Base-by-base conservation (phyloP, 2,888 invertebrate genomes). In the Rhorus exstirpatorius region DNA sequence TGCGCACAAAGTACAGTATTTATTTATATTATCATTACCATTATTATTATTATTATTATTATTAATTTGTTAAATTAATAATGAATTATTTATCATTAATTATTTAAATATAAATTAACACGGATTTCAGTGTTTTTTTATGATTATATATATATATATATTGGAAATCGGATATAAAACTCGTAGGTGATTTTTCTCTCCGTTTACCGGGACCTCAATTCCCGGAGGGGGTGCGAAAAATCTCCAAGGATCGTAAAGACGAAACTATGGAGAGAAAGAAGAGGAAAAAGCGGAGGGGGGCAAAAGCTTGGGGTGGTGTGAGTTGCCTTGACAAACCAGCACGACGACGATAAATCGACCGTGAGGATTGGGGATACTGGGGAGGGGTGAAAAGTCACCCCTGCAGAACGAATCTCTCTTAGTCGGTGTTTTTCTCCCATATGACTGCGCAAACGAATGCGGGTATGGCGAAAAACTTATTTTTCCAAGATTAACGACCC, bases 151-250 rank as follows among this genome's bases (percentile, higher is more conserved):
- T 10, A 10, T 60, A 6, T 60, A 3, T 35, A 26, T 17, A 38
- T 19, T 0, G 44, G 10, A 17, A 0, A 38, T 60, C 19, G 21
- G 12, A 38, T 14, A 1, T 24, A 4, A 55, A 55, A 55, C 31
- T 58, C 17, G 26, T 19, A n/a, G 41, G 51, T 21, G 35, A 67
- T 72, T 72, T 38, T 60, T 68, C 74, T 24, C 17, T n/a, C 53
- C 58, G 75, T 71, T 46, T 35, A 46, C 41, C 14, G 55, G 55
- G 53, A 55, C 21, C 35, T 75, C 84, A 83, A 84, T 78, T 81
- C 82, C 81, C 44, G 49, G 35, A 35, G 14, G 67, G 51, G 19
- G 51, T 70, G 58, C 58, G 86, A 85, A 83, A 87, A 87, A 84
- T 87, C 87, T 84, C 77, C 68, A 60, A 76, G 65, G 63, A 65